These are phyloP conservation scores for Octodonta nipae DNA, from an alignment of 2,888 invertebrate genomes.

Conservation along the genomic window DNA sequence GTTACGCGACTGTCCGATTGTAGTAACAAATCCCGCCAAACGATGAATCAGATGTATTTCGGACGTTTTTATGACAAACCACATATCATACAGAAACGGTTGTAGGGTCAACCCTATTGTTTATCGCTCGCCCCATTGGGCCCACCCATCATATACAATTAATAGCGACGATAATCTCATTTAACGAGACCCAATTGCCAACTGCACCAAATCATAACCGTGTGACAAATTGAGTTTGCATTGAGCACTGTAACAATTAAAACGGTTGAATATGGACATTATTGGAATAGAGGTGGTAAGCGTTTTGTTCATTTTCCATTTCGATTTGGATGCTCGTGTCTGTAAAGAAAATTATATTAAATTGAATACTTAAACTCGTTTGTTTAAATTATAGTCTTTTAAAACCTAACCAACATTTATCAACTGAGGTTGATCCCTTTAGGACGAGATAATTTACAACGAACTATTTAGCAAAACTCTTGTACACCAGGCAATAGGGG, in stretches of 20 bases:
- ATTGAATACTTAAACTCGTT: too few species aligned
- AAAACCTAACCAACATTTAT: too few species aligned
- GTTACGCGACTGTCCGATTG: too few species aligned
- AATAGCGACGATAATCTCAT: slow-evolving; percentile 34
- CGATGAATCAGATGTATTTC: slow-evolving; percentile 27
- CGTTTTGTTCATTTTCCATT: slow-evolving; percentile 1
- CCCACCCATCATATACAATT: slow-evolving; percentile 30
- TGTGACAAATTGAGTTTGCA: not conserved
- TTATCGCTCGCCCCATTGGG: slow-evolving; percentile 26
- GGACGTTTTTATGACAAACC: slow-evolving; percentile 29
- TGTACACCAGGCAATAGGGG: too few species aligned
- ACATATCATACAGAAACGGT: slow-evolving; percentile 1
- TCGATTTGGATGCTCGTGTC: not conserved
- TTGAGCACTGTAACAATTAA: not conserved
- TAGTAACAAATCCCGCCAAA: slow-evolving; percentile 22
- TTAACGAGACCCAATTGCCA: slow-evolving; percentile 27
- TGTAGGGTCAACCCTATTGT: slow-evolving; percentile 24
- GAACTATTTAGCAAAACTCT: too few species aligned
- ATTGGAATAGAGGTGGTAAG: not conserved
- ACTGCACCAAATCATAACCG: not conserved
- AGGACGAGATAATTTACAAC: too few species aligned
- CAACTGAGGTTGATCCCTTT: too few species aligned
- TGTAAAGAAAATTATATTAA: too few species aligned
- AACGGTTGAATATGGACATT: slow-evolving; percentile 1
- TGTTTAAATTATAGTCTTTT: too few species aligned